phyloP scores from a whole-genome alignment of 2,888 invertebrate genomes.

The Diplolepis rosae region DNA sequence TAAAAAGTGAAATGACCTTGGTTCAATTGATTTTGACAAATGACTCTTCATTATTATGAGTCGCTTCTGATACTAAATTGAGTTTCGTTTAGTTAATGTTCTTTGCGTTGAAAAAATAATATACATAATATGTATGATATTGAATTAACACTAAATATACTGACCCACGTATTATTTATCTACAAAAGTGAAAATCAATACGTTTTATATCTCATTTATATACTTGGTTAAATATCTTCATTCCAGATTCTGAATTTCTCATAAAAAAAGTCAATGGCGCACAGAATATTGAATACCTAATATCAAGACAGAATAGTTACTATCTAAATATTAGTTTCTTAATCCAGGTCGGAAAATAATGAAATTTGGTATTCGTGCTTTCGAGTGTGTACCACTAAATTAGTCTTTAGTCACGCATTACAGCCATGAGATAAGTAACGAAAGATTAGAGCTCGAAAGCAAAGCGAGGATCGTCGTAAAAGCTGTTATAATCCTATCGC shows the following conservation, averaged over 20 bases:
- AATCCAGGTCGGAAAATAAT: background rate
- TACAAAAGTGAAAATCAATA: background rate
- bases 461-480: slow-evolving; percentile 50
- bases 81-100: background rate
- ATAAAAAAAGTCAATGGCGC: too few species aligned
- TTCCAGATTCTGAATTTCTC: too few species aligned
- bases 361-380: background rate
- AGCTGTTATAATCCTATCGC: slow-evolving; percentile 65
- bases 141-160: background rate
- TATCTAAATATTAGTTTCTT: background rate
- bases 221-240: too few species aligned
- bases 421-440: slow-evolving; percentile 18
- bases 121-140: background rate
- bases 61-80: background rate
- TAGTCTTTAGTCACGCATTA: slow-evolving; percentile 22
- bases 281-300: background rate
- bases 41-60: background rate
- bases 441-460: slow-evolving; percentile 21
- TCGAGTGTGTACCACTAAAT: slow-evolving; percentile 10
- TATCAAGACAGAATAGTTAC: too few species aligned
- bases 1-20: background rate
- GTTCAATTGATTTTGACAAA: background rate
- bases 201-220: background rate
- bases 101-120: background rate
- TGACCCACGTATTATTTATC: background rate